These are phyloP conservation scores for Tychaedon coryphoeus DNA, from an alignment of 2,113 vertebrate species.

Conservation along the genomic window DNA sequence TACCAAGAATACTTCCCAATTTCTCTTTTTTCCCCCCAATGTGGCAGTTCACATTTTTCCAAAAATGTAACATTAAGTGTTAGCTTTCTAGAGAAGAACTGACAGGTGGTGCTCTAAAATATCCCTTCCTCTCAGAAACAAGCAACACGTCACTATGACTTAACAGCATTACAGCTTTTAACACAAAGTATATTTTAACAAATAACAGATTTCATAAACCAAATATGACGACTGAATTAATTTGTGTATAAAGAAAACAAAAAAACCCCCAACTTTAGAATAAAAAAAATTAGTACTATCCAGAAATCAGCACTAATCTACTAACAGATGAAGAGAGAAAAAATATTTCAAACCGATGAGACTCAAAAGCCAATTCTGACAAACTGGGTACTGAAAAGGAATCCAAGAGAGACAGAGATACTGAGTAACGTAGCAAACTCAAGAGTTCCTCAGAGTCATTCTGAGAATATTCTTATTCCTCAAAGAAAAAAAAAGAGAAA, in stretches of 20 bases:
- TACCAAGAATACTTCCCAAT: not conserved
- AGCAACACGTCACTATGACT: not conserved
- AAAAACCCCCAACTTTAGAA: fast-evolving
- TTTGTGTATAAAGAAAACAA: not conserved
- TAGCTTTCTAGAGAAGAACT: not conserved
- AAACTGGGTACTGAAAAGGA: not conserved
- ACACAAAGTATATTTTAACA: not conserved
- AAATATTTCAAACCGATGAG: not conserved
- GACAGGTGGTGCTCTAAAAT: not conserved
- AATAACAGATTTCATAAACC: not conserved
- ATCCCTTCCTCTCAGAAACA: not conserved
- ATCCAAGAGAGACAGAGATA: not conserved
- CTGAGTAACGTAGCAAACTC: not conserved
- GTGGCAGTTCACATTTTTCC: not conserved
- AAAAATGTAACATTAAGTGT: not conserved
- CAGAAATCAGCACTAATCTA: not conserved
- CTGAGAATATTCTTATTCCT: no score
- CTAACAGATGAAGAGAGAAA: not conserved
- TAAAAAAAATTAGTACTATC: not conserved
- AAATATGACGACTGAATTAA: not conserved
- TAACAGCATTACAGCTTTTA: not conserved
- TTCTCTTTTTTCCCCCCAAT: not conserved
- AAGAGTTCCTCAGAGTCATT: no score
- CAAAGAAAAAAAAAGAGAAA: not conserved
- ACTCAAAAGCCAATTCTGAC: not conserved